Base-by-base conservation (phyloP, 2,113 vertebrate genomes). In the Pelvicachromis taeniatus region DNA sequence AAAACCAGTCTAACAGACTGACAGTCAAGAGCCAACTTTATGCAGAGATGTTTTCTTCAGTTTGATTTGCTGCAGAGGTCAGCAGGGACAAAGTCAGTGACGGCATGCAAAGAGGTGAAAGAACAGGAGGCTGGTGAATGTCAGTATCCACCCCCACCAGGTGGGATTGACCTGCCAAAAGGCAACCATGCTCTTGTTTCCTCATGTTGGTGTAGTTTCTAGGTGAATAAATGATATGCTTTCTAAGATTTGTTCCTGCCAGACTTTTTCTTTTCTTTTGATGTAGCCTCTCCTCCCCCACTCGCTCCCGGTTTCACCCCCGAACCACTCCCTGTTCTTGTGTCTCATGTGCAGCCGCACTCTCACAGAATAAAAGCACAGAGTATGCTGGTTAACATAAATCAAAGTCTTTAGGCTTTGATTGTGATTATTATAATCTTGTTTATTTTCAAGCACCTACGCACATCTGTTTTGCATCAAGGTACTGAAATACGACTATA, bases 391-490 rank as follows among this genome's bases (percentile, higher is more conserved):
- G 9, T 33, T 48, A 9, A 56, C 84, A 45, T 81, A 26, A 87
- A 83, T 83, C 23, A 81, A 63, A 59, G 70, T 42, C n/a, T 55
- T 81, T 82, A 80, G 81, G 88, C 81, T 86, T 90, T 86, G 56
- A 73, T 84, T 52, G 42, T 78, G 84, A 85, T 82, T 54, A 17
- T 81, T 53, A 3, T 33, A 50, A 19, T 59, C 29, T 31, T 85
- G 79, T 91, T 90, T 93, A 56, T 83, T 83, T 85, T 78, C 14
- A 65, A 84, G 82, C 78, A 56, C 83, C 86, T 84, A 38, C 63
- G 75, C 73, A 87, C 94, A 95, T 95, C 92, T 95, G 95, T 81
- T 93, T 90, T 23, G 87, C 90, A 91, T 95, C 82, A 59, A 77
- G 38, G 52, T 78, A 86, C 81, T 83, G 68, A 61, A 85, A 48